Conservation (phyloP, 1,140 invertebrate species). For the Odontomachus brunneus region DNA sequence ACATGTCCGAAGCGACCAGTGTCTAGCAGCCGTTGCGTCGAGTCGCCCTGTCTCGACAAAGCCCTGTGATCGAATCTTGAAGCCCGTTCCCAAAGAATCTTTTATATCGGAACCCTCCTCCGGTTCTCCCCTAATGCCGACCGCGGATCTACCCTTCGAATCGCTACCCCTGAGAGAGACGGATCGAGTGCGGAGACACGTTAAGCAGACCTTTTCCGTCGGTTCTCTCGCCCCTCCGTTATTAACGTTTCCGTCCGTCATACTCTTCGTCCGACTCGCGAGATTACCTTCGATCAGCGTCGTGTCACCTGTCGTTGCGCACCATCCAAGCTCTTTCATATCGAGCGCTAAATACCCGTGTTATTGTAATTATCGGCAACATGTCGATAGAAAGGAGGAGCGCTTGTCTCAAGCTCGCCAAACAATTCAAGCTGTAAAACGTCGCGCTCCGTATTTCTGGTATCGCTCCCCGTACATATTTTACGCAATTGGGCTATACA, state of each 20-base stretch:
- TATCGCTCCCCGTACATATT: constrained; percentile 29
- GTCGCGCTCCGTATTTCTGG: neutral
- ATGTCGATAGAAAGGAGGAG: neutral
- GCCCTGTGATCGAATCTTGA: constrained; percentile 85
- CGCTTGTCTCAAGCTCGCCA: neutral
- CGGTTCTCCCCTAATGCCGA: constrained; percentile 74
- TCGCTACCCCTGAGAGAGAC: constrained; percentile 68
- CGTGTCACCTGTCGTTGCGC: constrained; percentile 1
- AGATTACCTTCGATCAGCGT: constrained; percentile 21
- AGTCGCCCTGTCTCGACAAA: constrained; percentile 72
- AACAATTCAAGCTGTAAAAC: constrained; percentile 2
- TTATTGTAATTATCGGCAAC: neutral
- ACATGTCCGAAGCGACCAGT: constrained; percentile 56
- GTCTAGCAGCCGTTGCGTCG: constrained; percentile 65
- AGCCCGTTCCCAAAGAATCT: constrained; percentile 83
- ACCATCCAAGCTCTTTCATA: neutral
- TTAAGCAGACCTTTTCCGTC: constrained; percentile 51
- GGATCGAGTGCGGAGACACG: constrained; percentile 46
- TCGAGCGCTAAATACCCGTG: neutral
- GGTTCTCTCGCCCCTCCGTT: constrained; percentile 2
- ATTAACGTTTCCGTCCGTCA: constrained; percentile 20
- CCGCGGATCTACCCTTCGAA: constrained; percentile 74
- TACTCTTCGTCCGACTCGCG: constrained; percentile 4
- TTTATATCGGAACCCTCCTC: constrained; percentile 80
- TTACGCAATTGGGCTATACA: neutral